phyloP scores from a whole-genome alignment of 2,888 invertebrate genomes.

The Athalia circularis region DNA sequence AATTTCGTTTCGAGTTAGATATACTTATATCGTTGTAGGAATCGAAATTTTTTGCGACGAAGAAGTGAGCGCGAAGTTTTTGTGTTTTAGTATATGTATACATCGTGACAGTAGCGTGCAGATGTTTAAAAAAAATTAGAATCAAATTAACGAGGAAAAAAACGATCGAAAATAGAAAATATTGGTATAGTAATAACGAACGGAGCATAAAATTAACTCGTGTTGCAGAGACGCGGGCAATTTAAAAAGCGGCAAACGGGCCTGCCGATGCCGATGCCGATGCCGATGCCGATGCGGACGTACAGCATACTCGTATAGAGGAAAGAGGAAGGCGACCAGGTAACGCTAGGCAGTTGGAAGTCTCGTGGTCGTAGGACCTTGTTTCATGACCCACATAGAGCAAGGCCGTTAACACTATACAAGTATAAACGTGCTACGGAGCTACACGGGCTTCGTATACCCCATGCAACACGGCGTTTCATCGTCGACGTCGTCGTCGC shows the following conservation, averaged over 20 bases:
- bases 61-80: too few relatives aligned
- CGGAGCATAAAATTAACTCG: too few relatives aligned
- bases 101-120: too few relatives aligned
- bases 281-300: background rate
- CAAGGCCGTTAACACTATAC: slow-evolving; percentile 73
- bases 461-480: slow-evolving; percentile 9
- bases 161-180: background rate
- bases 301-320: background rate
- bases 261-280: too few relatives aligned
- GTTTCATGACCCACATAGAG: slow-evolving; percentile 73
- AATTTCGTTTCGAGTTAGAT: too few relatives aligned
- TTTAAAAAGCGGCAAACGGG: too few relatives aligned
- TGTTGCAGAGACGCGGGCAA: too few relatives aligned
- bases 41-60: too few relatives aligned
- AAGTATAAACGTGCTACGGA: slow-evolving; percentile 57
- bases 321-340: slow-evolving; percentile 8
- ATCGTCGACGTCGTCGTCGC: background rate
- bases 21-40: too few relatives aligned
- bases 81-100: too few relatives aligned
- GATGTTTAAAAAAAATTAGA: too few relatives aligned
- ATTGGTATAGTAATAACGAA: too few relatives aligned
- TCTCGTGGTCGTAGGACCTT: slow-evolving; percentile 69
- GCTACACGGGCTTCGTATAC: slow-evolving; percentile 56
- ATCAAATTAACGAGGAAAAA: background rate
- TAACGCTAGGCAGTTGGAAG: slow-evolving; percentile 14